Evolutionary conservation across 2,888 invertebrate genomes (phyloP).

Genomic region (Silvanus unidentatus): DNA sequence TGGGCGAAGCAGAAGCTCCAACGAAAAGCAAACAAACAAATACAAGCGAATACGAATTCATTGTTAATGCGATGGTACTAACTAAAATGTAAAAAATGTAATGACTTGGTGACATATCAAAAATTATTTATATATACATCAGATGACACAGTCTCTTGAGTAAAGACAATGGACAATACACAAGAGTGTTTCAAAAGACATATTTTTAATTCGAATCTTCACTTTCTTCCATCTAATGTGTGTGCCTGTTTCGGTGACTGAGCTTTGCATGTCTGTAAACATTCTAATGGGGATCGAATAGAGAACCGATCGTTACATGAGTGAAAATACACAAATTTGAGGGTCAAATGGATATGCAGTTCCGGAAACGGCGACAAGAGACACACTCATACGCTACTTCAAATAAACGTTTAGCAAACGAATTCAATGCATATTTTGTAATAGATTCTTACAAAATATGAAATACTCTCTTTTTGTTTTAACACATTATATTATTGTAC

Average conservation of each 20-base stretch:
- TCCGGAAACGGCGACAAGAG: too few relatives aligned
- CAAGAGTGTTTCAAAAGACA: constrained; percentile 5
- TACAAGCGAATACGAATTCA: constrained; percentile 1
- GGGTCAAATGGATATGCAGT: too few relatives aligned
- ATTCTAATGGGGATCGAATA: background rate
- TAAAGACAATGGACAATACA: constrained; percentile 39
- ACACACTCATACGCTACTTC: too few relatives aligned
- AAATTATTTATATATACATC: constrained; percentile 28
- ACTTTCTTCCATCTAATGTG: constrained; percentile 26
- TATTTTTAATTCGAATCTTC: constrained; percentile 27
- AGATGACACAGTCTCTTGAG: constrained; percentile 37
- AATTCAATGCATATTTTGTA: too few relatives aligned
- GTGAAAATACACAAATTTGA: too few relatives aligned
- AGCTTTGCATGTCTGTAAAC: constrained; percentile 1
- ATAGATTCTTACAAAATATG: too few relatives aligned
- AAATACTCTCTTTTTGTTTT: too few relatives aligned
- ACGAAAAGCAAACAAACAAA: constrained; percentile 6
- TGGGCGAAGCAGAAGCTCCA: constrained; percentile 28
- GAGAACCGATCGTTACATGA: constrained; percentile 6
- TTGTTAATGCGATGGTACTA: background rate
- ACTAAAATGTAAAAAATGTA: background rate
- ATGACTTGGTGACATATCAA: background rate
- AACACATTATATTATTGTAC: too few relatives aligned
- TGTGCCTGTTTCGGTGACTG: constrained; percentile 6
- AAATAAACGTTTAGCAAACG: too few relatives aligned